A percentile compares a stretch with the other conserved stretches of the same genome.
phyloP scores from a whole-genome alignment of 2,113 vertebrate species.

The Catharus fuscescens region DNA sequence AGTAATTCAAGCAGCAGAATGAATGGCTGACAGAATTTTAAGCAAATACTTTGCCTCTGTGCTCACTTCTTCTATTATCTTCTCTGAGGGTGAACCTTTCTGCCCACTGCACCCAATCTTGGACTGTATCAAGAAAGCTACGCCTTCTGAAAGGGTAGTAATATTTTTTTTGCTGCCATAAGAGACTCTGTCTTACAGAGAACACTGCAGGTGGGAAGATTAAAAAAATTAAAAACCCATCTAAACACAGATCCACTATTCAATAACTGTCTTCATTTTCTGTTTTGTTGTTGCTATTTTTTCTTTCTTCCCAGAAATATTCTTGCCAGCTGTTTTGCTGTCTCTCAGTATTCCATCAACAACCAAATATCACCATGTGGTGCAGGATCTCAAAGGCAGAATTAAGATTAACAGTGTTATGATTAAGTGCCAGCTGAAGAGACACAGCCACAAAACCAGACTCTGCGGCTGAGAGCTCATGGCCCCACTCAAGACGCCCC shows the following conservation, averaged over 20 bases:
- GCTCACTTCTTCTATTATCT: neutral
- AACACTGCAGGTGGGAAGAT: neutral
- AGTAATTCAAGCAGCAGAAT: neutral
- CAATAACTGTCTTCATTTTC: neutral
- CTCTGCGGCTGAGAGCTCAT: neutral
- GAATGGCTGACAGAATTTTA: neutral
- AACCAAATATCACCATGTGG: neutral
- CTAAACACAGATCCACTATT: neutral
- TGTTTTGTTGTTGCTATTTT: neutral
- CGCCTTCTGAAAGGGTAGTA: neutral
- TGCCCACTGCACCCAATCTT: neutral
- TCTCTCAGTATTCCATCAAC: neutral
- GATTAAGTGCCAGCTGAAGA: neutral
- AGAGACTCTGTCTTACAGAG: neutral
- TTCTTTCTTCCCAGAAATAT: neutral
- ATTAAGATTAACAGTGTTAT: neutral
- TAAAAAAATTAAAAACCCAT: neutral
- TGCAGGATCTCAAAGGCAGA: neutral
- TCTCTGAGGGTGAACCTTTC: neutral
- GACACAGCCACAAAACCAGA: neutral
- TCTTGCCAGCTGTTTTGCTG: neutral
- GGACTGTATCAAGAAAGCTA: neutral
- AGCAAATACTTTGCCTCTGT: neutral
- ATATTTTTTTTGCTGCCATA: accelerated
- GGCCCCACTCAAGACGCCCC: neutral